Evolutionary conservation across 64 coral and sea anemone species (phyloP).

Genomic region (Orbicella faveolata): DNA sequence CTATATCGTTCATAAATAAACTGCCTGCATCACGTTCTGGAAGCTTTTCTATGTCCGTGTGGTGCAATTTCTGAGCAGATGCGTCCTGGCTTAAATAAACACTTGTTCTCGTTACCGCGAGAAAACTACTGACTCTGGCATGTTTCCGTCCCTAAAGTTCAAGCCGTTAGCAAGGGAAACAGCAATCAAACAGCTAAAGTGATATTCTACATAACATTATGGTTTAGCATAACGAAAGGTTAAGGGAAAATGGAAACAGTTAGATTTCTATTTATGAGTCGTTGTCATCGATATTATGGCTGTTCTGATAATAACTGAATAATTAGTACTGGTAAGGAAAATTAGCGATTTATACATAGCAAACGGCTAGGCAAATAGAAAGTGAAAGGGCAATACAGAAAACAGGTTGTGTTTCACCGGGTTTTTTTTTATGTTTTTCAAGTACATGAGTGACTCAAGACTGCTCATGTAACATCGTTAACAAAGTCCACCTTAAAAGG

Average conservation of each 20-base stretch:
- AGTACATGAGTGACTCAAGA: neutral
- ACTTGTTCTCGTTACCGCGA: too few species aligned
- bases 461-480: neutral
- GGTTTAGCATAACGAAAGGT: neutral
- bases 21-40: neutral
- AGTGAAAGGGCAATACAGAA: neutral
- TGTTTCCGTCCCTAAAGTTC: neutral
- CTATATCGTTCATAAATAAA: conserved; percentile 7
- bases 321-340: neutral
- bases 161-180: neutral
- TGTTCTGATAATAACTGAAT: neutral
- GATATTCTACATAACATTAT: neutral
- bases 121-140: too few species aligned
- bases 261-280: neutral
- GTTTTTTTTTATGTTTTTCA: neutral
- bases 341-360: too few species aligned
- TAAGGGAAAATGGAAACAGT: neutral
- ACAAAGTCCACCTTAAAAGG: neutral
- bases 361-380: too few species aligned
- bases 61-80: neutral
- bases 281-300: neutral
- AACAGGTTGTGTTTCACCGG: neutral
- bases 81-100: too few species aligned
- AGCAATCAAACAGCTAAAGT: neutral
- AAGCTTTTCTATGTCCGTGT: neutral